These are phyloP conservation scores for Pterois miles DNA, from an alignment of 2,797 vertebrate species.

Conservation along the genomic window DNA sequence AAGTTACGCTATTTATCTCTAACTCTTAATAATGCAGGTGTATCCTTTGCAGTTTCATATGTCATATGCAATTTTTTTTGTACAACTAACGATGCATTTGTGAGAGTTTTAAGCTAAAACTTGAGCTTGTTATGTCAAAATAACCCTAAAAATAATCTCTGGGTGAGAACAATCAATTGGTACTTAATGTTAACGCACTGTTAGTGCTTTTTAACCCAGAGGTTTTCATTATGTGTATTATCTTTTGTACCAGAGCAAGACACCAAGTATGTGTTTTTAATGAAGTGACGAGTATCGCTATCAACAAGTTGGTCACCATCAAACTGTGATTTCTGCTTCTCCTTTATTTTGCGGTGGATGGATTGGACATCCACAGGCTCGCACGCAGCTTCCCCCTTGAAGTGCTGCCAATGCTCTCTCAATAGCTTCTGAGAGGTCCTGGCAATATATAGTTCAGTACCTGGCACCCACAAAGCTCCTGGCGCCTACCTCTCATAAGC, in stretches of 20 bases:
- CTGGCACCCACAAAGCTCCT: slow-evolving; percentile 70
- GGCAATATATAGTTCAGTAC: slow-evolving; percentile 65
- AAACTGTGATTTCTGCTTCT: slow-evolving; percentile 43
- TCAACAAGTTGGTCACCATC: slow-evolving; percentile 25
- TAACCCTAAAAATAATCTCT: not conserved
- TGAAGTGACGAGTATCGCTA: slow-evolving; percentile 1
- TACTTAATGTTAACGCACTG: not conserved
- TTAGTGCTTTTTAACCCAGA: not conserved
- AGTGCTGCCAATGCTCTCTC: slow-evolving; percentile 67
- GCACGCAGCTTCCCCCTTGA: slow-evolving; percentile 52
- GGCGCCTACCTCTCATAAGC: slow-evolving; percentile 63
- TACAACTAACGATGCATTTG: not conserved
- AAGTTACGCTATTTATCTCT: not conserved
- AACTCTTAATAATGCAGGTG: not conserved
- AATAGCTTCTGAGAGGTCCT: slow-evolving; percentile 67
- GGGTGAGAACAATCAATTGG: not conserved
- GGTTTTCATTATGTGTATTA: not conserved
- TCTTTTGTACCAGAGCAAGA: not conserved
- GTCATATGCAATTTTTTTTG: not conserved
- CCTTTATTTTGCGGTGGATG: slow-evolving; percentile 38
- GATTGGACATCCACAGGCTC: slow-evolving; percentile 49
- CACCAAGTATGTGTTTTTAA: slow-evolving; percentile 18
- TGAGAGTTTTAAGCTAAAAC: not conserved
- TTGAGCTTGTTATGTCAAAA: not conserved
- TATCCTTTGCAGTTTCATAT: not conserved